Conservation (phyloP, 1,140 invertebrate genomes). For the Trialeurodes vaporariorum region DNA sequence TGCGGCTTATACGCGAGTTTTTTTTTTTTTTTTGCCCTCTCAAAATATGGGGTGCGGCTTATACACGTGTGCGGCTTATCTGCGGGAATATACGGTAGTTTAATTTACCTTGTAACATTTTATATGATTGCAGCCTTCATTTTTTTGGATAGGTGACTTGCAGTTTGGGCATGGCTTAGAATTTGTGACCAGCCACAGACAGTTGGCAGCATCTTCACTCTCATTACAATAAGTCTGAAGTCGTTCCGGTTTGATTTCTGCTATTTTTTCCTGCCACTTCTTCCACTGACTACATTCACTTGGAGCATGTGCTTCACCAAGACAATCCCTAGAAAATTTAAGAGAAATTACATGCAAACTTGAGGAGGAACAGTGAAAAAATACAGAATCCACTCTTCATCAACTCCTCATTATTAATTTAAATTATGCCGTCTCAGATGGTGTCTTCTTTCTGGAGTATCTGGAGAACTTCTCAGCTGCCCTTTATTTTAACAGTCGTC, state of each 20-base stretch:
- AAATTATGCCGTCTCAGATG: too few species aligned
- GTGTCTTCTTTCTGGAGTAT: too few species aligned
- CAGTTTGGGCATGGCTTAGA: conserved; percentile 64
- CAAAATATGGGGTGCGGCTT: too few species aligned
- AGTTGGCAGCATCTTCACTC: conserved; percentile 55
- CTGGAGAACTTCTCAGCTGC: too few species aligned
- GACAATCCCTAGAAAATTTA: conserved; percentile 38
- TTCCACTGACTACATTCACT: conserved; percentile 52
- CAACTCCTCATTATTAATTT: too few species aligned
- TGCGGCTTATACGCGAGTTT: too few species aligned
- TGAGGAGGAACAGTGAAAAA: background rate
- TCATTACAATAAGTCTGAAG: conserved; percentile 42
- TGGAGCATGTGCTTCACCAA: conserved; percentile 57
- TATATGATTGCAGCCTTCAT: conserved; percentile 69
- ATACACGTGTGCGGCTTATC: too few species aligned
- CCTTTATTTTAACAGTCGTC: too few species aligned
- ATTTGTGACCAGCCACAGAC: conserved; percentile 58
- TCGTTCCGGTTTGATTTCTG: conserved; percentile 52
- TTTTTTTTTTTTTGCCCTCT: too few species aligned
- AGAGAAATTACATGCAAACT: background rate
- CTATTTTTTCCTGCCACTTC: conserved; percentile 50
- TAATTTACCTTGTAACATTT: conserved; percentile 53
- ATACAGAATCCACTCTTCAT: too few species aligned
- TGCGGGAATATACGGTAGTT: background rate
- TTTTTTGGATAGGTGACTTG: conserved; percentile 61